phyloP scores from a whole-genome alignment of 1,140 invertebrate species.

The Bombus sibiricus region DNA sequence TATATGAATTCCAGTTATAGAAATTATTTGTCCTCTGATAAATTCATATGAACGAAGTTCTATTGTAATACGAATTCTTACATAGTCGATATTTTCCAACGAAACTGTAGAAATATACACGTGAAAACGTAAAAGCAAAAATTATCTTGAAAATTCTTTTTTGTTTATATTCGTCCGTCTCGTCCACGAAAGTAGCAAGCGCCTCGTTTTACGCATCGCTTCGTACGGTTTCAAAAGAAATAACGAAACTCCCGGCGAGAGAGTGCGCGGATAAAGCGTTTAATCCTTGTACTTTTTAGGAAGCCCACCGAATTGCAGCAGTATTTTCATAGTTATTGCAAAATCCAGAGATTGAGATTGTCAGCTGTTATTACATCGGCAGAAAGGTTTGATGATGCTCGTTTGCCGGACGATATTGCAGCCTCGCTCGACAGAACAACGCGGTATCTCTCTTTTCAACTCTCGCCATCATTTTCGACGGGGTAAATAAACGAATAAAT shows the following conservation, averaged over 20 bases:
- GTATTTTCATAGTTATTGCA: conserved; percentile 28
- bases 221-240: not conserved
- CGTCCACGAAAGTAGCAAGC: too few species aligned
- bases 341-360: conserved; percentile 42
- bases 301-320: not conserved
- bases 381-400: conserved; percentile 48
- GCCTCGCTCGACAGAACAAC: not conserved
- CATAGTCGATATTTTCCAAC: not conserved
- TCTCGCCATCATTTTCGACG: not conserved
- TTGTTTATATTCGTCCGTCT: not conserved
- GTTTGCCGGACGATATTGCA: conserved; percentile 48
- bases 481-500: conserved; percentile 46
- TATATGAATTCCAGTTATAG: not conserved
- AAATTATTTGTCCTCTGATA: not conserved
- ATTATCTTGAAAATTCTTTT: not conserved
- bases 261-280: not conserved
- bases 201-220: not conserved
- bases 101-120: not conserved
- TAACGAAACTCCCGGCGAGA: not conserved
- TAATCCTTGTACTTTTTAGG: conserved; percentile 8
- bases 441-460: not conserved
- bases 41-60: too few species aligned
- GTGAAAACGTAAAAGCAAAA: not conserved
- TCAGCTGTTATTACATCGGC: conserved; percentile 47
- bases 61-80: too few species aligned